Conservation (phyloP, 2,797 vertebrate species). For the Leptodactylus fallax region DNA sequence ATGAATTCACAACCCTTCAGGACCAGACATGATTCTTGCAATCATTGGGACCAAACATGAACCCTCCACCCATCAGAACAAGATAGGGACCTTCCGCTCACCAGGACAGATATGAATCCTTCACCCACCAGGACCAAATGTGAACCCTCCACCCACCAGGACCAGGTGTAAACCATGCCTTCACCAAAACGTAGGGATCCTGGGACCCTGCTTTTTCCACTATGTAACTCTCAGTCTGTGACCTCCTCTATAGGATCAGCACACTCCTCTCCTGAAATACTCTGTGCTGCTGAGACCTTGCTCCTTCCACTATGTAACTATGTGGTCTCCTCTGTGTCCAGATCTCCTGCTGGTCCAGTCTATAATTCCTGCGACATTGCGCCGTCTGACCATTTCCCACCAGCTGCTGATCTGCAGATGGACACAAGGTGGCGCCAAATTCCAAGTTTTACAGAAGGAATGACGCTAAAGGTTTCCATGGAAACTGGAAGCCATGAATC, state of each 20-base stretch:
- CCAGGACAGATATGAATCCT: too few species aligned
- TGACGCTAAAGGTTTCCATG: constrained; percentile 26
- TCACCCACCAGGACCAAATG: neutral
- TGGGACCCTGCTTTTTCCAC: too few species aligned
- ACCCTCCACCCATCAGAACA: neutral
- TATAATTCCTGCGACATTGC: neutral
- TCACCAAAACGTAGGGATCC: too few species aligned
- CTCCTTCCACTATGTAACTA: too few species aligned
- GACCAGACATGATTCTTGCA: neutral
- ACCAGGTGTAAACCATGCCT: neutral
- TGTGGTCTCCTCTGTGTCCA: too few species aligned
- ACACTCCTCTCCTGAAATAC: too few species aligned
- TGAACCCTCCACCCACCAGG: neutral
- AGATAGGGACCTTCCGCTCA: neutral
- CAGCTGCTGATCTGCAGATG: neutral
- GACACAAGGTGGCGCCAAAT: constrained; percentile 29
- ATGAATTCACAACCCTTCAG: too few species aligned
- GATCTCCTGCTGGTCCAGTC: too few species aligned
- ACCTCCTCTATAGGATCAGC: too few species aligned
- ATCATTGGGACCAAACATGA: neutral
- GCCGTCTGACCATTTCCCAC: neutral
- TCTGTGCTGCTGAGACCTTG: too few species aligned
- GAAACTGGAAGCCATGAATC: neutral
- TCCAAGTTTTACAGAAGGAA: neutral
- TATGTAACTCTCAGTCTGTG: too few species aligned